A percentile compares a stretch with the other conserved stretches of the same genome.
Evolutionary conservation across 2,797 vertebrate genomes (phyloP).

Genomic region (Lepidocolaptes lacrymiger): DNA sequence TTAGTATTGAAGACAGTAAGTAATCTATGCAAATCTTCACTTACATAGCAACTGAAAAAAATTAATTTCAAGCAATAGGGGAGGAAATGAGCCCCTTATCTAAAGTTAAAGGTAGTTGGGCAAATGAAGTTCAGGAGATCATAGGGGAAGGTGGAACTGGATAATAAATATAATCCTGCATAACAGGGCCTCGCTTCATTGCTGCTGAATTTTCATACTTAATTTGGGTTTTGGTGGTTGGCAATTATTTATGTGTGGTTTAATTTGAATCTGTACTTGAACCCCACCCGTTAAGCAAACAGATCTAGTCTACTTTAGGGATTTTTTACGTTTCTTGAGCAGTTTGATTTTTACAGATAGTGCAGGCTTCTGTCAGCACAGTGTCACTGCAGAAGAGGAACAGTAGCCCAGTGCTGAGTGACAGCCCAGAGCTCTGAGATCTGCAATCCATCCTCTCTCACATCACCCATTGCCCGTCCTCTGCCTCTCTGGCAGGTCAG

Average conservation of each 20-base stretch:
- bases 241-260: not conserved
- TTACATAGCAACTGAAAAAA: not conserved
- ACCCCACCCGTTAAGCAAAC: not conserved
- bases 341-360: not conserved
- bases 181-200: not conserved
- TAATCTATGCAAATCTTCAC: not conserved
- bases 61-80: not conserved
- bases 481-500: not conserved
- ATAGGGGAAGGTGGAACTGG: not conserved
- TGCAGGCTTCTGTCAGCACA: not conserved
- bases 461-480: not conserved
- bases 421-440: not conserved
- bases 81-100: not conserved
- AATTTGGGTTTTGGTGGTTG: not conserved
- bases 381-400: slow-evolving; percentile 3
- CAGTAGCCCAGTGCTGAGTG: not conserved
- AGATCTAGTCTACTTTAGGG: not conserved
- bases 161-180: not conserved
- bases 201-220: not conserved
- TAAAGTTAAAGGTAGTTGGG: not conserved
- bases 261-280: not conserved
- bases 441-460: not conserved
- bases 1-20: not conserved
- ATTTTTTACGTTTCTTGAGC: not conserved
- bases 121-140: not conserved